Conservation (phyloP, 2,888 invertebrate species). For the Abrostola triplasia region DNA sequence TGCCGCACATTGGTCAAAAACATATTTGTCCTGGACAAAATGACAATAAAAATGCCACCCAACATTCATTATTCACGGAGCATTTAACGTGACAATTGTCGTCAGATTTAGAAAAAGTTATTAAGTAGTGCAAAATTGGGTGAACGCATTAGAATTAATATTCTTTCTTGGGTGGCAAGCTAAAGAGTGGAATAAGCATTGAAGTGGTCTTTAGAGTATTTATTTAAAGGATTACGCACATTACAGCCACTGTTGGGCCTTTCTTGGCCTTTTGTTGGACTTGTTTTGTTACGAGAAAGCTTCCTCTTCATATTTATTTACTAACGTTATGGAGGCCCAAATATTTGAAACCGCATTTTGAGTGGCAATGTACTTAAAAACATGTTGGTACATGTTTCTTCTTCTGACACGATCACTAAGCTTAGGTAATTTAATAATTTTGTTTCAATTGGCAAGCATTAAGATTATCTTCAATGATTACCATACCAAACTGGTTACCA, state of each 20-base stretch:
- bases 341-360: conserved; percentile 48
- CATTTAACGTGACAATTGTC: conserved; percentile 61
- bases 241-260: conserved; percentile 67
- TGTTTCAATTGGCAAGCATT: no score
- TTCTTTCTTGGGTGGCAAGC: conserved; percentile 74
- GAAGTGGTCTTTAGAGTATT: conserved; percentile 75
- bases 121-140: conserved; percentile 64
- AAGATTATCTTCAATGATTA: neutral
- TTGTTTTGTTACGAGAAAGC: conserved; percentile 71
- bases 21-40: conserved; percentile 43
- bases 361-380: conserved; percentile 34
- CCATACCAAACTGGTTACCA: neutral
- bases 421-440: neutral
- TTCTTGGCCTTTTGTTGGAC: conserved; percentile 60
- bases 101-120: conserved; percentile 47
- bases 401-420: neutral
- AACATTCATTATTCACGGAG: conserved; percentile 60
- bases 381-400: neutral
- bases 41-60: conserved; percentile 67
- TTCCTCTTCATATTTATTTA: conserved; percentile 52
- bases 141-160: conserved; percentile 51
- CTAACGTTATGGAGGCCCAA: conserved; percentile 47
- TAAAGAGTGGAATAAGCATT: conserved; percentile 56
- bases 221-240: conserved; percentile 83
- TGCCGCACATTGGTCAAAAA: conserved; percentile 54